Conservation (phyloP, 2,113 vertebrate species). For the Apaloderma vittatum region DNA sequence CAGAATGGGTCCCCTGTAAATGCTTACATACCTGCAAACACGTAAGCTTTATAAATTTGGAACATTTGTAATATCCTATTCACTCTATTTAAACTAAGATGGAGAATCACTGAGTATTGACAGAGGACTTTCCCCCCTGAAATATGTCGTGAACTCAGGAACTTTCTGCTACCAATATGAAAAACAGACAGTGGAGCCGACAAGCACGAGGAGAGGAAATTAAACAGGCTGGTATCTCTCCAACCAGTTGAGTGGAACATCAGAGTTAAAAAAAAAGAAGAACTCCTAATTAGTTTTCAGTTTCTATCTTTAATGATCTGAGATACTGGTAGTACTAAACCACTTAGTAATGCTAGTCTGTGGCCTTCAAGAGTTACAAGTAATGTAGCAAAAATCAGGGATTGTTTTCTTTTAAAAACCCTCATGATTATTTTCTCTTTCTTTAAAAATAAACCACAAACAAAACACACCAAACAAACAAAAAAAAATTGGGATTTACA, state of each 20-base stretch:
- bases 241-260: slow-evolving; percentile 37
- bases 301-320: slow-evolving; percentile 35
- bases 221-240: slow-evolving; percentile 35
- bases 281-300: slow-evolving; percentile 48
- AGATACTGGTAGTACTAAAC: not conserved
- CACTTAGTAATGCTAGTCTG: slow-evolving; percentile 15
- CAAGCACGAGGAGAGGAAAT: slow-evolving; percentile 39
- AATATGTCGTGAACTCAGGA: not conserved
- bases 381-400: not conserved
- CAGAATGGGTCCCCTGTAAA: not conserved
- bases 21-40: not conserved
- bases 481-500: not conserved
- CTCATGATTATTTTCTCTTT: not conserved
- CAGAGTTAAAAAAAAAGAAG: not conserved
- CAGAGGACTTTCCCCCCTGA: not conserved
- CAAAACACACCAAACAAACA: not conserved
- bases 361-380: not conserved
- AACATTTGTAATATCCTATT: not conserved
- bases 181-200: slow-evolving; percentile 21
- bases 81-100: not conserved
- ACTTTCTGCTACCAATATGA: not conserved
- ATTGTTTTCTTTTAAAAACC: not conserved
- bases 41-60: not conserved
- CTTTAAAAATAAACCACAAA: not conserved
- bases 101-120: not conserved